Evolutionary conservation across 2,797 vertebrate genomes (phyloP).

Genomic region (Staurois parvus): DNA sequence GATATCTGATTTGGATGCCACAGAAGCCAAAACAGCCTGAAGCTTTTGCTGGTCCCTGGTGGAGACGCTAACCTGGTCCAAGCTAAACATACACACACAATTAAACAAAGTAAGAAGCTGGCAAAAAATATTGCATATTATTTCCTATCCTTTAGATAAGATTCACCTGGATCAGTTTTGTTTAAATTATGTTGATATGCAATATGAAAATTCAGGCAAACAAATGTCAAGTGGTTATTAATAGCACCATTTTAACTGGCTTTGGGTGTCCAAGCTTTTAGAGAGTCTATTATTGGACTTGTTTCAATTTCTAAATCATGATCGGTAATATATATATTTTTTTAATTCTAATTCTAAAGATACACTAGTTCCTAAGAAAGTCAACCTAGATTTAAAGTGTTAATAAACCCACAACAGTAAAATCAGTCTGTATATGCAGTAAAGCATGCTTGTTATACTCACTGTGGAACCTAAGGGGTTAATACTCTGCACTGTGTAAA

Average conservation of each 20-base stretch:
- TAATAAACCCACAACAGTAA: no score
- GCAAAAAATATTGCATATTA: background rate
- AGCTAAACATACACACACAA: constrained; percentile 74
- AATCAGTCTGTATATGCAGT: no score
- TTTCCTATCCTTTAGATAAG: constrained; percentile 29
- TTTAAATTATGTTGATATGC: constrained; percentile 8
- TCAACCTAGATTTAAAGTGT: no score
- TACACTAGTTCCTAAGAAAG: no score
- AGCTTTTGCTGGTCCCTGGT: constrained; percentile 80
- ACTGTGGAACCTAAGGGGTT: no score
- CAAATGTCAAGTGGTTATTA: background rate
- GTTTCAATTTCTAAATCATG: background rate
- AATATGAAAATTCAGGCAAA: background rate
- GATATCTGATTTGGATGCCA: constrained; percentile 75
- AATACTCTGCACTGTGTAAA: no score
- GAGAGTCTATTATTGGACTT: background rate
- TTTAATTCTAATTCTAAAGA: no score
- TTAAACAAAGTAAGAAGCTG: constrained; percentile 14
- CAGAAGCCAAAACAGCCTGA: constrained; percentile 78
- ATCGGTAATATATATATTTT: no score
- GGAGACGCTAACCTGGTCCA: constrained; percentile 81
- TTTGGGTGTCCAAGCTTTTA: background rate
- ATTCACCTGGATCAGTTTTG: constrained; percentile 30
- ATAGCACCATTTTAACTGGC: background rate
- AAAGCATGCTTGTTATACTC: no score